Evolutionary conservation across 2,113 vertebrate species (phyloP), one percentile per base, ranked within the genome.

Genomic region (Plecotus auritus): DNA sequence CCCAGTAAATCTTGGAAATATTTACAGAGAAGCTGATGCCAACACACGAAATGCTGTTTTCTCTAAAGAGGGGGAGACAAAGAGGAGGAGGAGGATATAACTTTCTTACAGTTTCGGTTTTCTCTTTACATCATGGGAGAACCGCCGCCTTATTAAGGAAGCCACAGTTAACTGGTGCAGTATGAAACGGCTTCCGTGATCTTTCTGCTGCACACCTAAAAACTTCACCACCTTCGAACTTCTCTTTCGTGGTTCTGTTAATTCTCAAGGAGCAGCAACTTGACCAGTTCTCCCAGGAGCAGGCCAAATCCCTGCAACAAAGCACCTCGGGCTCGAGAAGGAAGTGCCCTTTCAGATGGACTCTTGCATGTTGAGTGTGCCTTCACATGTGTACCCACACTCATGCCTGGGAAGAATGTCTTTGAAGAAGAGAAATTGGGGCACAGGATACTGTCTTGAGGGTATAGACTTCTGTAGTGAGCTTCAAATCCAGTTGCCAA

Each of bases 171-270:
- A 61, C 26, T 91, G 95, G 96, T 97, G 96, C 97, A 96, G 96
- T 84, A 3, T 76, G 37, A 93, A 96, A 22, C 4, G 96, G 95
- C 97, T 97, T 97, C 97, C 83, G 49, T 94, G 97, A 97, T 95
- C 13, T 76, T 86, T 22, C 35, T 90, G 94, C 96, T 96, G 96
- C 95, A 97, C 96, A 96, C 30, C 59, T 56, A 69, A 82, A 93
- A 95, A 97, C 96, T 97, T 97, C 83, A 95, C 92, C 95, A 37
- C 88, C 77, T 94, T 96, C 49, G 72, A 26, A 97, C 88, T 97
- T 93, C 86, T 20, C 49, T 45, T 84, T 92, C 87, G 72, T 93
- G 86, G 72, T 95, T 95, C 88, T 4, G 73, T 95, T 90, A 32
- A 30, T 92, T 96, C 76, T 93, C 76, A 95, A 96, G 95, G 92